phyloP scores from a whole-genome alignment of 2,797 vertebrate genomes.

The Coendou prehensilis region DNA sequence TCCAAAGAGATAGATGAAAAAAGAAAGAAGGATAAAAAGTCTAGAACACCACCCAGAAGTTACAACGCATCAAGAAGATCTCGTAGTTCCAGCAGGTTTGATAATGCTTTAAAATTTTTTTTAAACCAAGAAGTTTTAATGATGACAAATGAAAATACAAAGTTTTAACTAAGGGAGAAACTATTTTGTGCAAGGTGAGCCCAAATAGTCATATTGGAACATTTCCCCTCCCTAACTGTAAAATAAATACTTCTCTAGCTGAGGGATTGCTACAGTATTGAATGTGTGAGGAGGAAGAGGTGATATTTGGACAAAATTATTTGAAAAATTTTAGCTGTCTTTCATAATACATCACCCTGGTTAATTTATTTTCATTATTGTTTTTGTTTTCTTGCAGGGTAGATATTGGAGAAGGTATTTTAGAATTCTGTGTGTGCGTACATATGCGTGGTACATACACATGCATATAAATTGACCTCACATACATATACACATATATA shows the following conservation, averaged over 20 bases:
- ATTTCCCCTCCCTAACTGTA: not conserved
- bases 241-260: conserved; percentile 36
- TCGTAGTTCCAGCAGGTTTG: conserved; percentile 93
- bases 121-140: not conserved
- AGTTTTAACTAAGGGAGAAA: conserved; percentile 1
- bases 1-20: conserved; percentile 89
- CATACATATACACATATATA: not conserved
- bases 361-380: not conserved
- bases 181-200: not conserved
- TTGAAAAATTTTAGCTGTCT: conserved; percentile 15
- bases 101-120: conserved; percentile 70
- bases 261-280: not conserved
- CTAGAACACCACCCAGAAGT: conserved; percentile 91
- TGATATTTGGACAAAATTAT: not conserved
- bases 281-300: not conserved
- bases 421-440: not conserved
- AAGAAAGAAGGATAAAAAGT: conserved; percentile 92
- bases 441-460: too few relatives aligned
- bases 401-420: not conserved
- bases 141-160: conserved; percentile 24
- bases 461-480: not conserved
- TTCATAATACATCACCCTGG: not conserved
- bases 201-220: not conserved
- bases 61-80: conserved; percentile 91
- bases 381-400: not conserved